A percentile compares a stretch with the other conserved stretches of the same genome.
phyloP scores from a whole-genome alignment of 2,113 vertebrate genomes.

The Opisthocomus hoazin region DNA sequence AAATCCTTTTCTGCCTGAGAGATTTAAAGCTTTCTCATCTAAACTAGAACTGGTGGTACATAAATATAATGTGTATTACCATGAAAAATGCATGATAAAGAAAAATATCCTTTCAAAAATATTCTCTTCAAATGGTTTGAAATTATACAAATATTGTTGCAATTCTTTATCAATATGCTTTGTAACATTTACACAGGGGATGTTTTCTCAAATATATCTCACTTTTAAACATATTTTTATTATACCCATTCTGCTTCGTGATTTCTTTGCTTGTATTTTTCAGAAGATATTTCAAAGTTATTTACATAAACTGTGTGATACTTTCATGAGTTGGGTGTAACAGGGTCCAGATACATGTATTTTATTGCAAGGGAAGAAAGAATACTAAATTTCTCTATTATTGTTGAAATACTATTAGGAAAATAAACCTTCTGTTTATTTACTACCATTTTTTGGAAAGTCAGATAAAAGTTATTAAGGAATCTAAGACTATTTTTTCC shows the following conservation, averaged over 20 bases:
- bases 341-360: neutral
- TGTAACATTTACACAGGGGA: neutral
- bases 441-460: neutral
- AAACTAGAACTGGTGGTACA: neutral
- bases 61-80: neutral
- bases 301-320: neutral
- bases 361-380: neutral
- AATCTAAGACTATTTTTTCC: neutral
- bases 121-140: neutral
- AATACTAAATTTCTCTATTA: neutral
- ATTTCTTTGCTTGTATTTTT: neutral
- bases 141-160: neutral
- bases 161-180: neutral
- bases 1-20: neutral
- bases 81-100: neutral
- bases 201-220: neutral
- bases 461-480: neutral
- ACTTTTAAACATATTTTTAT: neutral
- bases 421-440: neutral
- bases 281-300: neutral
- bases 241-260: neutral
- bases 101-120: neutral
- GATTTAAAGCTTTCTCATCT: neutral
- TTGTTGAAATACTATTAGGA: neutral
- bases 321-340: neutral